Percentiles rank a stretch among this genome's conserved stretches.
phyloP scores from a whole-genome alignment of 1,140 invertebrate species.

The Lordiphosa mommai region DNA sequence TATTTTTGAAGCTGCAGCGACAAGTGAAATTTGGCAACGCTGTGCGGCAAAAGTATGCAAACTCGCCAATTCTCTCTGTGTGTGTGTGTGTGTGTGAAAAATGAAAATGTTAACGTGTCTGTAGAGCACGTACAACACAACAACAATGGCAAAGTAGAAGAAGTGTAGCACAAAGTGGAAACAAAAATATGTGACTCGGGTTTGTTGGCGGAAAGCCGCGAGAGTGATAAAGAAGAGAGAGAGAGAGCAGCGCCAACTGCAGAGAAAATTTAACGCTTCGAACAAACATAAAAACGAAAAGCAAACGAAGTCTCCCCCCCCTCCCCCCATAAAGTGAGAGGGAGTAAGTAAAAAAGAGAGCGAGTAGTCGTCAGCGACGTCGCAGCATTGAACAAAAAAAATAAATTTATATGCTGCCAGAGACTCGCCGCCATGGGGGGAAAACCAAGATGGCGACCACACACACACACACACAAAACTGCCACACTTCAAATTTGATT shows the following conservation, averaged over 20 bases:
- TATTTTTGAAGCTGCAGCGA: slow-evolving; percentile 51
- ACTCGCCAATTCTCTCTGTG: slow-evolving; percentile 20
- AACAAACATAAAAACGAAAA: slow-evolving; percentile 73
- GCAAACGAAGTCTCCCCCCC: slow-evolving; percentile 33
- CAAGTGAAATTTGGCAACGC: slow-evolving; percentile 66
- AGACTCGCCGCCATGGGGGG: slow-evolving; percentile 39
- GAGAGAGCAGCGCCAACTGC: slow-evolving; percentile 32
- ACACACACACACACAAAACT: slow-evolving; percentile 35
- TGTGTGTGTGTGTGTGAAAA: slow-evolving; percentile 50
- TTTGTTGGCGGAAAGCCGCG: slow-evolving; percentile 10
- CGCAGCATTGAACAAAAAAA: slow-evolving; percentile 54
- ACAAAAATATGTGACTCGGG: slow-evolving; percentile 60
- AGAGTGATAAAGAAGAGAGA: slow-evolving; percentile 13
- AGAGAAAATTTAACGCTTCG: slow-evolving; percentile 69
- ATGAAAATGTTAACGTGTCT: slow-evolving; percentile 76
- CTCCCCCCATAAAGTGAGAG: slow-evolving; percentile 47
- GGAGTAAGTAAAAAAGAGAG: slow-evolving; percentile 55
- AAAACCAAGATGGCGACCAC: slow-evolving; percentile 65
- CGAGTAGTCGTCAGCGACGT: slow-evolving; percentile 23
- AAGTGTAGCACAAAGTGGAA: slow-evolving; percentile 72
- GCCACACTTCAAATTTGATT: too few species aligned
- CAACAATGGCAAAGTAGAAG: slow-evolving; percentile 43
- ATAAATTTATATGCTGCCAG: slow-evolving; percentile 7
- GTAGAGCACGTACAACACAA: slow-evolving; percentile 41
- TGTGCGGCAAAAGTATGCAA: slow-evolving; percentile 18